Evolutionary conservation across 64 coral and sea anemone species (phyloP), one percentile per base, ranked within the genome.

Genomic region (Montipora foliosa): DNA sequence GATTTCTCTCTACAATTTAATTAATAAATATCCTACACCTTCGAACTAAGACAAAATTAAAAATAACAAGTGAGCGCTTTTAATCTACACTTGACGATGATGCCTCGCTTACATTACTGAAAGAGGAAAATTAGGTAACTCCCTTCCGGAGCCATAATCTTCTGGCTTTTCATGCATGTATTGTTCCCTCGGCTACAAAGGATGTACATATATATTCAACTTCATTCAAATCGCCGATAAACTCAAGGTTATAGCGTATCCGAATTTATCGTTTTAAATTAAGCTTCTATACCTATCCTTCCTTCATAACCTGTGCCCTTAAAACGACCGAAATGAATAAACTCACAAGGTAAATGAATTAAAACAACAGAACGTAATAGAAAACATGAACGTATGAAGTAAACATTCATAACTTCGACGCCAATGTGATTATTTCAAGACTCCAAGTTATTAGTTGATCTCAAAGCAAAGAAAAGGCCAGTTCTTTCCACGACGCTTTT

Each of bases 91-190:
- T 86, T 71, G 64, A 72, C 66, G 59, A 67, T 19, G 8, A 19
- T 67, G 79, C 48, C 5, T 71, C 70, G 37, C 49, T 72, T 29
- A 72, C 37, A 84, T 86, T 49, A 72, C 82, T 50, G 29, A 62
- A 67, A 67, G 24, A 46, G 5, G 74, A 84, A 84, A 17, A 58
- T 47, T 47, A 67, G 82, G 82, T 4, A 71, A 86, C 82, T 86
- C 82, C 82, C 82, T 86, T 86, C 82, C 82, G 82, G 82, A 50
- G 81, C 6, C 15, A 19, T 49, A 70, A 82, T 49, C 66, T 86
- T 22, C 45, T 71, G 45, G 48, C 22, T 51, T 71, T 86, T 86
- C 47, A 37, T 12, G 44, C 37, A 8, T 86, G 10, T 50, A 50
- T 78, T 78, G 76, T 78, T 78, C 76, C 6, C 76, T 10, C 6